Conservation (phyloP, 2,113 vertebrate species). For the Gallinago jamesoni region DNA sequence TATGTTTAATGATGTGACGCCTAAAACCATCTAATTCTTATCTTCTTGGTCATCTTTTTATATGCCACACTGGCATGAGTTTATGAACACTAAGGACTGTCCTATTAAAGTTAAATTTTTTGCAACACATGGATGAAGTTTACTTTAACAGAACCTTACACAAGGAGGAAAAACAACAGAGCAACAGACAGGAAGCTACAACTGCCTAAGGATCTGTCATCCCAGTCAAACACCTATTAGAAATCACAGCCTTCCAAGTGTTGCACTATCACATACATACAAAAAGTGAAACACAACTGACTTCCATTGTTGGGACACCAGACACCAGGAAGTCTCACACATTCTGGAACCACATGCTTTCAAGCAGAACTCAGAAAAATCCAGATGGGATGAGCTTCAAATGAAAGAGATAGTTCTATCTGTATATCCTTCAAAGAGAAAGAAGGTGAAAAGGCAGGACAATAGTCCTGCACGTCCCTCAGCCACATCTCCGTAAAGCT, state of each 20-base stretch:
- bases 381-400: not conserved
- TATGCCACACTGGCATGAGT: rapidly evolving
- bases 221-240: not conserved
- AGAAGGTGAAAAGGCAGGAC: not conserved
- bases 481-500: not conserved
- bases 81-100: not conserved
- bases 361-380: not conserved
- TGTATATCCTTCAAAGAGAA: not conserved
- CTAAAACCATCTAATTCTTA: not conserved
- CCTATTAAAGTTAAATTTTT: not conserved
- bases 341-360: not conserved
- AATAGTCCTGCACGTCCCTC: not conserved
- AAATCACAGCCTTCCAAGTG: not conserved
- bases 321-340: not conserved
- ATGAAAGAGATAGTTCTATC: not conserved
- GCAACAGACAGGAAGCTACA: not conserved
- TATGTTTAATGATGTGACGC: not conserved
- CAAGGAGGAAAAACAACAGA: not conserved
- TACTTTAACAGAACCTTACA: not conserved
- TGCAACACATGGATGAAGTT: not conserved
- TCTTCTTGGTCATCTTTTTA: not conserved
- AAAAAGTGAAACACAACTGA: not conserved
- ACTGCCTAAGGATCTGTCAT: not conserved
- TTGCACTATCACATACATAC: not conserved
- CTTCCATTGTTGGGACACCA: not conserved